Conservation (phyloP, 1,140 invertebrate species). For the Vollenhovia emeryi region DNA sequence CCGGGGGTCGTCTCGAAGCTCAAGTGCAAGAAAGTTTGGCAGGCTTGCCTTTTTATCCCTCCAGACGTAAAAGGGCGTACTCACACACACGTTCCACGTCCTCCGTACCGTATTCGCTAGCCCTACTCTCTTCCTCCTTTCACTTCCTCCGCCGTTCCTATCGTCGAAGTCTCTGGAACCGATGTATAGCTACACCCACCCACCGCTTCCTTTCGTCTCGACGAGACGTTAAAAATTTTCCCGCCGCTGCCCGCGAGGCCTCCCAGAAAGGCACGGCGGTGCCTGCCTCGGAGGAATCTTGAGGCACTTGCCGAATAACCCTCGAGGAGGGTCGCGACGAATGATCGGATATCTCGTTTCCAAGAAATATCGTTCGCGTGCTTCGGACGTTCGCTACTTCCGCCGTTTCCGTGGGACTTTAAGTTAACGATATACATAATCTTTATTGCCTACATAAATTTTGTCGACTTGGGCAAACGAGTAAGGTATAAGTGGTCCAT, state of each 20-base stretch:
- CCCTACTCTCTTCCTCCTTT: not conserved
- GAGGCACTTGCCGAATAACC: conserved; percentile 67
- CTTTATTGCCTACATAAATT: conserved; percentile 27
- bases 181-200: conserved; percentile 61
- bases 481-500: not conserved
- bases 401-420: not conserved
- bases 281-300: conserved; percentile 17
- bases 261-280: conserved; percentile 57
- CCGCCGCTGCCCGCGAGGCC: conserved; percentile 13
- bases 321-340: conserved; percentile 60
- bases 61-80: conserved; percentile 72
- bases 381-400: conserved; percentile 48
- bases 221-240: conserved; percentile 71
- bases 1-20: conserved; percentile 63
- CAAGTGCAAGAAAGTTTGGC: conserved; percentile 71
- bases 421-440: conserved; percentile 21
- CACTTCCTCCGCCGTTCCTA: not conserved
- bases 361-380: conserved; percentile 40
- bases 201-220: conserved; percentile 68
- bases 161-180: conserved; percentile 57
- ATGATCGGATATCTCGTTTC: conserved; percentile 56
- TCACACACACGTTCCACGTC: conserved; percentile 63
- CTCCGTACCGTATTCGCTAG: conserved; percentile 38
- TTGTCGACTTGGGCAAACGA: not conserved
- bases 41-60: conserved; percentile 73